Base-by-base conservation (phyloP, 2,113 vertebrate genomes). In the Hystrix brachyura region DNA sequence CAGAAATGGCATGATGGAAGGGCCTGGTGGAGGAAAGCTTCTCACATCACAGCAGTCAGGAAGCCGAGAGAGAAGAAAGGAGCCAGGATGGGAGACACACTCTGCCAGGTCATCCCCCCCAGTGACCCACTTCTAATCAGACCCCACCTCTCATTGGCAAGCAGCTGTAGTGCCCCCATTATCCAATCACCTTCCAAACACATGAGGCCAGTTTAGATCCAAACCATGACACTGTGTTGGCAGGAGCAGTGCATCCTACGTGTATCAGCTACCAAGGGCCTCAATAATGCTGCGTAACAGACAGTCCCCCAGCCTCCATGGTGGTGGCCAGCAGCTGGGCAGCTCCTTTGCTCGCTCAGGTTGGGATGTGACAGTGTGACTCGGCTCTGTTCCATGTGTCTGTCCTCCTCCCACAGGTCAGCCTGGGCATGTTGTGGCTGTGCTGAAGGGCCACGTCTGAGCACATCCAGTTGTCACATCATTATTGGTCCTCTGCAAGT, bases 301-400 rank as follows among this genome's bases (percentile, higher is more conserved):
- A 38, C 32, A n/a, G 1, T 9, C 38, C 6, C 29, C 21, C 8
- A 29, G 27, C 34, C 53, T 19, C n/a, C 8, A 0, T 3, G 43
- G 43, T 11, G 15, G 57, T 3, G 18, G 55, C 15, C 53, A 57
- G 87, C 48, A 64, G 53, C 65, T 4, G 32, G 29, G 23, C 4
- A 23, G 27, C 80, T 38, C 43, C 38, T 59, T 32, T 27, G 53
- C 19, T 13, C 3, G 72, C 43, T 6, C 23, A 74, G 72, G 43
- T 25, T 74, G 72, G 12, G 72, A 74, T 74, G 43, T 27, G 43
- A 12, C 34, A 7, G 25, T 21, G 23, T 4, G 21, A 32, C 72
- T 72, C 0, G 8, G 38, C 25, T 60, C 74, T 62, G 43, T 34
- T 27, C 82, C 38, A 2, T 0, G 2, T 0, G 0, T 29, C 72